phyloP scores from a whole-genome alignment of 2,113 vertebrate genomes.

The Oceanites oceanicus region DNA sequence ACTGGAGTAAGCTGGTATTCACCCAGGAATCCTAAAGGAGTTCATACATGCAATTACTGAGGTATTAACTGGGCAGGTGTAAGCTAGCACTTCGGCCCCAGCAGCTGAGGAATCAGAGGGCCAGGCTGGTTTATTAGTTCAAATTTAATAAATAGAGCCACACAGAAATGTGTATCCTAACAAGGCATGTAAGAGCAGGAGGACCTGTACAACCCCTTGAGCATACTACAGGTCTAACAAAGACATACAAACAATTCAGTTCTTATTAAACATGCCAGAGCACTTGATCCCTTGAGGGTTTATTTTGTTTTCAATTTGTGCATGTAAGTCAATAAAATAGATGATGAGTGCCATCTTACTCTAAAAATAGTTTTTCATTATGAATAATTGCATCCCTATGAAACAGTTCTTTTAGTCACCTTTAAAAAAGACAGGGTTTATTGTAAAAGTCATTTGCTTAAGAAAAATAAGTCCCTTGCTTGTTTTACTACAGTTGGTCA shows the following conservation, averaged over 20 bases:
- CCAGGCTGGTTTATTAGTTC: background rate
- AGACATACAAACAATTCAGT: background rate
- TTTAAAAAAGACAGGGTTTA: background rate
- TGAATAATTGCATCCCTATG: background rate
- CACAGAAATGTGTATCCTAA: background rate
- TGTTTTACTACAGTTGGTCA: background rate
- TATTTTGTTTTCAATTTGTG: background rate
- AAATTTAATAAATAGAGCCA: background rate
- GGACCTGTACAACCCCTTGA: background rate
- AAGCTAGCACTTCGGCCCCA: background rate
- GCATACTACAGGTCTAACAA: background rate
- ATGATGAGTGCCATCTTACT: background rate
- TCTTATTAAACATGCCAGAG: background rate
- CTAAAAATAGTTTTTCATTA: background rate
- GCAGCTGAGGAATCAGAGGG: background rate
- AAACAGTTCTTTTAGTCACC: background rate
- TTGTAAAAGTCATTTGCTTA: background rate
- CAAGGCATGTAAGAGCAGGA: background rate
- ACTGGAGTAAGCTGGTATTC: background rate
- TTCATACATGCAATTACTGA: background rate
- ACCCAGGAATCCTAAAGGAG: background rate
- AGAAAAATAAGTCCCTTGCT: background rate
- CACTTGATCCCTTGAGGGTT: fast-evolving
- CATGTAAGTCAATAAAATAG: background rate
- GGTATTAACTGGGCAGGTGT: background rate